Evolutionary conservation across 2,113 vertebrate genomes (phyloP).

Genomic region (Haemorhous mexicanus): DNA sequence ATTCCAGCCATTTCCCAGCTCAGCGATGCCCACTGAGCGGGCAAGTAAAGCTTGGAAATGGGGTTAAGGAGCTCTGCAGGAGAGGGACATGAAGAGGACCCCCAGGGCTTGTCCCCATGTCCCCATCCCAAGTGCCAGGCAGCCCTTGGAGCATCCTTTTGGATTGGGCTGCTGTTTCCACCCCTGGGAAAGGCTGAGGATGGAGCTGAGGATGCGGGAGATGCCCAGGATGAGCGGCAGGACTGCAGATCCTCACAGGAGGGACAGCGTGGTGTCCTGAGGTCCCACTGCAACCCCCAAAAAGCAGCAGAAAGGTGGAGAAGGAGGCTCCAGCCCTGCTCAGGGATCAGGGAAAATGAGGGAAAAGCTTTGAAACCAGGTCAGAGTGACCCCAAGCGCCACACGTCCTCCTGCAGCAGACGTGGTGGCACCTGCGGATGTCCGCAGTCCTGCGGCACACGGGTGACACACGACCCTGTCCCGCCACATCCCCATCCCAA

Average conservation of each 20-base stretch:
- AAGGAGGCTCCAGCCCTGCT: rapidly evolving
- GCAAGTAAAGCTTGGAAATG: neutral
- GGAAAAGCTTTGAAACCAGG: neutral
- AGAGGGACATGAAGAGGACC: rapidly evolving
- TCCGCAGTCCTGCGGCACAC: neutral
- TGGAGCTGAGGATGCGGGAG: neutral
- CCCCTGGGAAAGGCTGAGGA: neutral
- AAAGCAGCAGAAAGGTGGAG: rapidly evolving
- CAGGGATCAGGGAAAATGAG: rapidly evolving
- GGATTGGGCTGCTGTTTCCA: neutral
- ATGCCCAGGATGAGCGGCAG: rapidly evolving
- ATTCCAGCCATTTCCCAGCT: neutral
- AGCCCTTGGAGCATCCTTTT: neutral
- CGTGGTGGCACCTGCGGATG: rapidly evolving
- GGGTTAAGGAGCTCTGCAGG: neutral
- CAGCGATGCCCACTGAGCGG: rapidly evolving
- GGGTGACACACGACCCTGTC: neutral
- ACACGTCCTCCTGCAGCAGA: rapidly evolving
- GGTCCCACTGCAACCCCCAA: neutral
- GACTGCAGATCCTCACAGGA: neutral
- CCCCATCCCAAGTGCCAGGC: neutral
- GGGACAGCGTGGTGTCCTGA: rapidly evolving
- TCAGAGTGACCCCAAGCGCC: neutral
- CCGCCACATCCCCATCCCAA: neutral
- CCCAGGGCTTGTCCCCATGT: neutral